A percentile compares a stretch with the other conserved stretches of the same genome.
Conservation (phyloP, 2,113 vertebrate species). For the Hippocampus mohnikei region DNA sequence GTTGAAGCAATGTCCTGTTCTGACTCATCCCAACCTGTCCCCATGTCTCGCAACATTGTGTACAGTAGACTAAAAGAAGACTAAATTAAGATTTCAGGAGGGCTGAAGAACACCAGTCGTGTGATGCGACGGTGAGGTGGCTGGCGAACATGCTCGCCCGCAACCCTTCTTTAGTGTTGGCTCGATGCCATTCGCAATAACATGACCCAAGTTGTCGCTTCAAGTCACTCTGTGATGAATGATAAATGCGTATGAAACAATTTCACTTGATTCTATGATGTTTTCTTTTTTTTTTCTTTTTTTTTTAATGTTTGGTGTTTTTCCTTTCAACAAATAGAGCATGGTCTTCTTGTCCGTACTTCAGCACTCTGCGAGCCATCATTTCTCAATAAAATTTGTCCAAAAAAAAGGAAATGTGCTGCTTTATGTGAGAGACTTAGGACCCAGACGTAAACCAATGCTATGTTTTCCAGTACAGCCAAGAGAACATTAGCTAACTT, state of each 20-base stretch:
- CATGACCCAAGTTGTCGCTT: conserved; percentile 38
- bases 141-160: conserved; percentile 30
- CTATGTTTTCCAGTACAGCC: background rate
- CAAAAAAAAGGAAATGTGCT: background rate
- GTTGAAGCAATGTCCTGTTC: conserved; percentile 17
- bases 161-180: conserved; percentile 23
- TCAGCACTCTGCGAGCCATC: background rate
- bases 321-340: background rate
- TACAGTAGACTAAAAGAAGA: conserved; percentile 21
- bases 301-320: background rate
- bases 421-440: background rate
- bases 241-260: conserved; percentile 13
- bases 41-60: conserved; percentile 16
- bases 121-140: conserved; percentile 5
- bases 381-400: background rate
- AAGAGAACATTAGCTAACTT: background rate
- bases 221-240: conserved; percentile 20
- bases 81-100: conserved; percentile 19
- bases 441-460: background rate
- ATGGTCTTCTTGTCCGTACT: background rate
- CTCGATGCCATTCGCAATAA: conserved; percentile 40
- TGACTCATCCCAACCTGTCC: background rate
- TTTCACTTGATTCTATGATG: background rate
- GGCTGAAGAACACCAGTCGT: conserved; percentile 10
- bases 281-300: too few species aligned